Conservation (phyloP, 2,113 vertebrate genomes). For the Todiramphus chloris region DNA sequence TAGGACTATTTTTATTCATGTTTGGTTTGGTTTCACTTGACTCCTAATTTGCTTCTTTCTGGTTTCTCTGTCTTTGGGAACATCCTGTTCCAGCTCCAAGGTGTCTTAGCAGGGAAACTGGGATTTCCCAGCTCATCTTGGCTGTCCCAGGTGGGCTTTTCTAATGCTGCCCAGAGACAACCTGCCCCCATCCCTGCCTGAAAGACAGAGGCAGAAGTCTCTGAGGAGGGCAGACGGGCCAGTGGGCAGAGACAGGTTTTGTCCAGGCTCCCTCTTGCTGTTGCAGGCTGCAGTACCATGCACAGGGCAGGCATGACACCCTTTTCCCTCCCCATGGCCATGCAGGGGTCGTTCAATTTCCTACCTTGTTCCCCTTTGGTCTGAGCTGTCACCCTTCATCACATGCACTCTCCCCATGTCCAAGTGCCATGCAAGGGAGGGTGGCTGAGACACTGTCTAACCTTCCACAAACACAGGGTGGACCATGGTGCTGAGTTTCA, state of each 20-base stretch:
- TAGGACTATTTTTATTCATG: not conserved
- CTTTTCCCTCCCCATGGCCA: not conserved
- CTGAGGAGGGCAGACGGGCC: accelerated
- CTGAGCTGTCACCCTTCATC: accelerated
- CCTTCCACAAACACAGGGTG: not conserved
- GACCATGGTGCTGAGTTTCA: not conserved
- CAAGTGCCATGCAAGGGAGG: accelerated
- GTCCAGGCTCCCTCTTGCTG: not conserved
- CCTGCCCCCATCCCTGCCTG: not conserved
- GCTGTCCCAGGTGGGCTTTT: not conserved
- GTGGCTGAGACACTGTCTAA: accelerated
- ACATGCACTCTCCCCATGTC: accelerated
- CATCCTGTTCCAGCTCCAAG: not conserved
- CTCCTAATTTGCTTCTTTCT: not conserved
- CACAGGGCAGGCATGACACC: not conserved
- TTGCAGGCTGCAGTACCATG: accelerated
- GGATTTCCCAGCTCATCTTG: not conserved
- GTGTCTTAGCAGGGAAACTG: not conserved
- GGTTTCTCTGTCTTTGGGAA: not conserved
- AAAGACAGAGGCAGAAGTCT: not conserved
- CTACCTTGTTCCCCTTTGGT: not conserved
- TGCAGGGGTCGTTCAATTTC: not conserved
- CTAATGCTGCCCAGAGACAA: not conserved
- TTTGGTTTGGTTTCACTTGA: not conserved
- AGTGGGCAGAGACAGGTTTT: not conserved